A percentile compares a stretch with the other conserved stretches of the same genome.
Evolutionary conservation across 2,797 vertebrate genomes (phyloP).

Genomic region (Buceros bicornis): DNA sequence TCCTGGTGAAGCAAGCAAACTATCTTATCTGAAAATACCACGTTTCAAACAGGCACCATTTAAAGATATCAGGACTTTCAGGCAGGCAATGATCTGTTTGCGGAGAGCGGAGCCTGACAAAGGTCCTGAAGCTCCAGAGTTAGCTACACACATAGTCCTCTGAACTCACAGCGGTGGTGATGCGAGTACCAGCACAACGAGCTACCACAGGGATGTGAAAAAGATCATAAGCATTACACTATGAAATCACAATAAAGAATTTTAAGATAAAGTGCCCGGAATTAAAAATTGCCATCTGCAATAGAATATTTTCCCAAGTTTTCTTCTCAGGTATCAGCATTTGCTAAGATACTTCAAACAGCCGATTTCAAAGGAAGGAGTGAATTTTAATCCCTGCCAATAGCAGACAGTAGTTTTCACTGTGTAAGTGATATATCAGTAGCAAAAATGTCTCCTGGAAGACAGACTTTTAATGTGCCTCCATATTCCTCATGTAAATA

Average conservation of each 20-base stretch:
- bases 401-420: background rate
- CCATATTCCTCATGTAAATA: conserved; percentile 48
- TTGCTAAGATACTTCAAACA: conserved; percentile 44
- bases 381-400: conserved; percentile 10
- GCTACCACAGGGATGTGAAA: background rate
- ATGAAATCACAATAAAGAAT: background rate
- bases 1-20: background rate
- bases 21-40: background rate
- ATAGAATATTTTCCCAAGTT: background rate
- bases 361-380: conserved; percentile 38
- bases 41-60: background rate
- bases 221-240: background rate
- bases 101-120: background rate
- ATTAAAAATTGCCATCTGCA: background rate
- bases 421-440: background rate
- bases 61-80: background rate
- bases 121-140: background rate
- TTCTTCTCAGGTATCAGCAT: background rate
- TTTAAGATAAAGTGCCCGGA: background rate
- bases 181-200: background rate
- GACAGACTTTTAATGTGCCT: background rate
- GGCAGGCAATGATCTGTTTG: background rate
- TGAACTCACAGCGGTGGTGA: background rate
- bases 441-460: conserved; percentile 20
- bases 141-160: background rate